Conservation (phyloP, 2,888 invertebrate genomes). For the Heliconius charithonia region DNA sequence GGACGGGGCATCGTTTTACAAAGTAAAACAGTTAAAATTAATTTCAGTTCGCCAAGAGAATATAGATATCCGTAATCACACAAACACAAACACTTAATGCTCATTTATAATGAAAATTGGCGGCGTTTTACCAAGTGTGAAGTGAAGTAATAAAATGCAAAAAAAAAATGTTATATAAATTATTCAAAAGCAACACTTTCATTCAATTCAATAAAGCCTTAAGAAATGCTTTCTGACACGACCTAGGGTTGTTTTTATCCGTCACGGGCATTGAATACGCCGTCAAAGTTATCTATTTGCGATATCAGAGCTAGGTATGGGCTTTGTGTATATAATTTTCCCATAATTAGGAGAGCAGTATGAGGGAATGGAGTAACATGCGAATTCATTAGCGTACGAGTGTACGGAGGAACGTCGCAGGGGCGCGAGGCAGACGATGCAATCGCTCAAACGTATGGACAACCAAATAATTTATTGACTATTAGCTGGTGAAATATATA, state of each 20-base stretch:
- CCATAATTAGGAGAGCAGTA: slow-evolving; percentile 57
- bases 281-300: slow-evolving; percentile 48
- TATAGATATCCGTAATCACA: slow-evolving; percentile 20
- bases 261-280: slow-evolving; percentile 44
- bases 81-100: neutral
- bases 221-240: slow-evolving; percentile 8
- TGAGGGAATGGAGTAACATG: slow-evolving; percentile 57
- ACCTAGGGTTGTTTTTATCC: slow-evolving; percentile 27
- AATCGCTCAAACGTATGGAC: slow-evolving; percentile 49
- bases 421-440: slow-evolving; percentile 53
- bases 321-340: slow-evolving; percentile 55
- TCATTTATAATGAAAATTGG: slow-evolving; percentile 22
- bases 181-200: slow-evolving; percentile 29
- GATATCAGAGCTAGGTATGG: slow-evolving; percentile 46
- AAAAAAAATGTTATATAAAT: slow-evolving; percentile 21
- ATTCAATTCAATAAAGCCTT: slow-evolving; percentile 37
- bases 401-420: slow-evolving; percentile 55
- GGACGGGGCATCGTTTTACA: slow-evolving; percentile 37
- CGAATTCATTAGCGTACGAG: slow-evolving; percentile 63
- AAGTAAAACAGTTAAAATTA: slow-evolving; percentile 38
- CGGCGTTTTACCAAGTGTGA: slow-evolving; percentile 10
- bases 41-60: slow-evolving; percentile 34
- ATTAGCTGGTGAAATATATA: neutral
- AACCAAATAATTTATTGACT: slow-evolving; percentile 36
- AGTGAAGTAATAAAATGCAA: slow-evolving; percentile 10